phyloP scores from a whole-genome alignment of 1,140 invertebrate species.

The Lasaia peninsularis region DNA sequence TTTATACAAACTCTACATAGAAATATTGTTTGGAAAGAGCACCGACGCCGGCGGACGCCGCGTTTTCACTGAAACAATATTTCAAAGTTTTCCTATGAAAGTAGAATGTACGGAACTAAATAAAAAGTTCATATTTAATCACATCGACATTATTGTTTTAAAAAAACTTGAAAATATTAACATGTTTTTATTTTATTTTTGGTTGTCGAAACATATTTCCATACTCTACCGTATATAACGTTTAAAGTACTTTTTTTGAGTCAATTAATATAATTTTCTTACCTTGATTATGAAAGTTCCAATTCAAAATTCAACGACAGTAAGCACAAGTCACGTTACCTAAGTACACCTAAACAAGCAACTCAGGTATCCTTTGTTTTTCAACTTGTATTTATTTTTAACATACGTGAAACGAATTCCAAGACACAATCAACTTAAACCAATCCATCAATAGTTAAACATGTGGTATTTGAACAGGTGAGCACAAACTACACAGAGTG shows the following conservation, averaged over 20 bases:
- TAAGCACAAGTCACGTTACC: slow-evolving; percentile 34
- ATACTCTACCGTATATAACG: background rate
- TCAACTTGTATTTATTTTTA: slow-evolving; percentile 56
- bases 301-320: slow-evolving; percentile 34
- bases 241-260: background rate
- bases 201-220: background rate
- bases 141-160: background rate
- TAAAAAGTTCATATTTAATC: background rate
- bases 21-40: slow-evolving; percentile 22
- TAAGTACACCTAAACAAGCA: slow-evolving; percentile 65
- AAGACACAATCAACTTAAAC: slow-evolving; percentile 38
- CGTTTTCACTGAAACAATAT: slow-evolving; percentile 45
- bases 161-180: background rate
- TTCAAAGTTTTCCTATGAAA: slow-evolving; percentile 44
- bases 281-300: slow-evolving; percentile 18
- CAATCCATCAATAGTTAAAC: slow-evolving; percentile 53
- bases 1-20: background rate
- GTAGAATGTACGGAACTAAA: slow-evolving; percentile 25
- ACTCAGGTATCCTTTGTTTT: slow-evolving; percentile 61
- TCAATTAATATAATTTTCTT: slow-evolving; percentile 10
- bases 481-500: slow-evolving; percentile 41
- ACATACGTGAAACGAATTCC: slow-evolving; percentile 54
- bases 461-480: slow-evolving; percentile 54
- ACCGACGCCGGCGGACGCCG: slow-evolving; percentile 56
- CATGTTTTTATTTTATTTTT: background rate